phyloP scores from a whole-genome alignment of 2,888 invertebrate genomes.

The Apamea sordens region DNA sequence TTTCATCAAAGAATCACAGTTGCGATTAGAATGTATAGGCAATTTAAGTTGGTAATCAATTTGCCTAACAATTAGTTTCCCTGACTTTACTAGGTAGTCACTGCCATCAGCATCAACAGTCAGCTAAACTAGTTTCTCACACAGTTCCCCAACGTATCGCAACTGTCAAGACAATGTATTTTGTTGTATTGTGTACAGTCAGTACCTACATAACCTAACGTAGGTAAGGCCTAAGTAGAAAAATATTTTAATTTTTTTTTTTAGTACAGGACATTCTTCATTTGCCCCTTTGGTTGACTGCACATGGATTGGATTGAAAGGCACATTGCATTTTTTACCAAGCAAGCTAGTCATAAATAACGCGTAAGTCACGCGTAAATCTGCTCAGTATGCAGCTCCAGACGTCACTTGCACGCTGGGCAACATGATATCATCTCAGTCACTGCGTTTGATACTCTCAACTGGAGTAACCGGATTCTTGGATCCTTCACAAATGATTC shows the following conservation, averaged over 20 bases:
- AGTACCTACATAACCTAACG: no score
- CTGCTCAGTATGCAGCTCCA: slow-evolving; percentile 17
- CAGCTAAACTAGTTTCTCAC: not conserved
- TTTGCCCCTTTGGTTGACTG: no score
- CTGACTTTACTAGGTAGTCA: not conserved
- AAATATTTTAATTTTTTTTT: no score
- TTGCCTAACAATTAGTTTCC: no score
- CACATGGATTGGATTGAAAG: no score
- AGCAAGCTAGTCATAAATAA: slow-evolving; percentile 36
- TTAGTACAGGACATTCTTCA: no score
- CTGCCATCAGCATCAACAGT: not conserved
- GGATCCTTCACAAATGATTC: not conserved
- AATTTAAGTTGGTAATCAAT: not conserved
- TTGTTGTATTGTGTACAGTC: not conserved
- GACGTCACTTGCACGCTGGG: slow-evolving; percentile 44
- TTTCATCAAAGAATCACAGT: not conserved
- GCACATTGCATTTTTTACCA: no score
- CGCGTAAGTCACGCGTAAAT: slow-evolving; percentile 35
- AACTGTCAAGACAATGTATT: not conserved
- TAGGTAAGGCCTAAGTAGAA: no score
- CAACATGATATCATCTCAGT: slow-evolving; percentile 1
- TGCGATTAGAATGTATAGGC: not conserved
- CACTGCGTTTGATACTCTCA: slow-evolving; percentile 46
- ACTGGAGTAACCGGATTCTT: not conserved
- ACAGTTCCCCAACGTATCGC: not conserved